Evolutionary conservation across 2,113 vertebrate species (phyloP), one percentile per base, ranked within the genome.

Genomic region (Toxostoma redivivum): DNA sequence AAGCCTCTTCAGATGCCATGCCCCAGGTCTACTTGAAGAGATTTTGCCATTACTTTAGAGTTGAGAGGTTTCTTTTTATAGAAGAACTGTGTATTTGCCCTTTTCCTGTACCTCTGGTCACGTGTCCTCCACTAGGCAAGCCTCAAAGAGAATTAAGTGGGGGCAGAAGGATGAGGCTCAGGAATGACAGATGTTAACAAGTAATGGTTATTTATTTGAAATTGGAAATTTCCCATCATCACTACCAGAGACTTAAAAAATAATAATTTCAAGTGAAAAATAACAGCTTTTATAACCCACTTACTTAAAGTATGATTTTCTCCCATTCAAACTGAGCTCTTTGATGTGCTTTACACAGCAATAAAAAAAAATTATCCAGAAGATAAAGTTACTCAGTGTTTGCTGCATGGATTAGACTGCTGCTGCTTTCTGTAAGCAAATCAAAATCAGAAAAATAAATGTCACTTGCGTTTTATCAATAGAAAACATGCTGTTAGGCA

Each of bases 391-490:
- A 92, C 54, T 86, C 37, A 6, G 81, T 61, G 64, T 95, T 96
- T 96, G 69, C 85, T 82, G 56, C 65, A 45, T 1, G 6, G 65
- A 90, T 95, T 83, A 90, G 60, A 95, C 62, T 81, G 44, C 70
- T 71, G 78, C 86, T 93, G 92, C 48, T 95, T 95, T 95, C 84
- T 83, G 61, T 69, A 95, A 96, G 80, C 86, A 88, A 94, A 96
- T 86, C 93, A 93, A 40, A 76, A 88, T 69, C n/a, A 71, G 50
- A 87, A 93, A 89, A 95, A 93, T 53, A 74, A 96, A 81, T 33
- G 27, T 40, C 8, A 94, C 83, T 83, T 96, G 78, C 87, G 89
- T 86, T 84, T 85, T 66, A 48, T 84, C 88, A 87, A 69, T 70
- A 81, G 77, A 54, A 95, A 84, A 60, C 42, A 78, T 7, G 44